These are phyloP conservation scores for Copsychus sechellarum DNA, from an alignment of 2,113 vertebrate species.

Conservation along the genomic window DNA sequence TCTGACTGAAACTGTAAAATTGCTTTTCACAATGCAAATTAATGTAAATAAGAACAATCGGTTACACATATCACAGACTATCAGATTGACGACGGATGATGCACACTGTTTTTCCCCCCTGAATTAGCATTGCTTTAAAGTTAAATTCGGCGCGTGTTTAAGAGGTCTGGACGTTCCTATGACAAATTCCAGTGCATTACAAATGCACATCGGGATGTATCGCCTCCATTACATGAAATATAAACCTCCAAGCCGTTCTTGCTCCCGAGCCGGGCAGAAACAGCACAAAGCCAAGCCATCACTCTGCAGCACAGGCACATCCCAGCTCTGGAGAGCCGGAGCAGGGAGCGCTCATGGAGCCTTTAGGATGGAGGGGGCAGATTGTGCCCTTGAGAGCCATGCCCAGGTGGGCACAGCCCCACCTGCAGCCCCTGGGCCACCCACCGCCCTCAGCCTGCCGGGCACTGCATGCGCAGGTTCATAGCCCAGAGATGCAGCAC, in stretches of 20 bases:
- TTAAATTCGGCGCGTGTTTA: slow-evolving; percentile 63
- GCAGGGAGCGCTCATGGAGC: background rate
- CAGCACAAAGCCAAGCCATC: background rate
- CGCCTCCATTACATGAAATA: slow-evolving; percentile 50
- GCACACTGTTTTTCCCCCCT: slow-evolving; percentile 1
- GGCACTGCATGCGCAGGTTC: background rate
- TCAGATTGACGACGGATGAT: slow-evolving; percentile 77
- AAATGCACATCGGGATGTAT: background rate
- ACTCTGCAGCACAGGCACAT: too few relatives aligned
- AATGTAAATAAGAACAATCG: slow-evolving; percentile 87
- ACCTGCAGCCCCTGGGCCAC: background rate
- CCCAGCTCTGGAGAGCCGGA: too few relatives aligned
- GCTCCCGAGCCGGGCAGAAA: background rate
- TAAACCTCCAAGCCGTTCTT: slow-evolving; percentile 13
- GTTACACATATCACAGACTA: slow-evolving; percentile 83
- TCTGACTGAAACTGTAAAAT: slow-evolving; percentile 83
- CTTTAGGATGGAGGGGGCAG: background rate
- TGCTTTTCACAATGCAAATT: slow-evolving; percentile 86
- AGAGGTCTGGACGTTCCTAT: slow-evolving; percentile 35
- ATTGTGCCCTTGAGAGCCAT: background rate
- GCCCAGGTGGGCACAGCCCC: background rate
- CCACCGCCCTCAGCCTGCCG: background rate
- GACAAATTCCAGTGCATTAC: slow-evolving; percentile 41
- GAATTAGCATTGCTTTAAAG: slow-evolving; percentile 76
- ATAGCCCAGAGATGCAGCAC: background rate